Conservation (phyloP, 2,797 vertebrate species). For the Liparis tanakae region DNA sequence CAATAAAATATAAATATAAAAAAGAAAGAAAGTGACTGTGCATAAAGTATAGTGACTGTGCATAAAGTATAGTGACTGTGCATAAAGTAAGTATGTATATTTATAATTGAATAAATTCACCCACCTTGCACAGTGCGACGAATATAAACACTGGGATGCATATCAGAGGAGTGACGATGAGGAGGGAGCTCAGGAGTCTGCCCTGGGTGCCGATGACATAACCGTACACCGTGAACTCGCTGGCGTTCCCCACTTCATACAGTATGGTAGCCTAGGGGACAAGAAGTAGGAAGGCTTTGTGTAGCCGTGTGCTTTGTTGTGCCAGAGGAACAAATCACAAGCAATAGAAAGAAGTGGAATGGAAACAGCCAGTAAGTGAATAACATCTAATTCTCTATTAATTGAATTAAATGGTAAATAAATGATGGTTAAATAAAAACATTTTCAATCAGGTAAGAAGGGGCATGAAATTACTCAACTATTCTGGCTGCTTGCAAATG, state of each 20-base stretch:
- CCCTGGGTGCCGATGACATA: neutral
- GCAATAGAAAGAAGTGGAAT: neutral
- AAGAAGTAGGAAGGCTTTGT: conserved; percentile 4
- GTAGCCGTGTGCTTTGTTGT: neutral
- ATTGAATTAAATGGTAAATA: neutral
- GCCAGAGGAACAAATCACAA: neutral
- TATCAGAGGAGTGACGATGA: conserved; percentile 69
- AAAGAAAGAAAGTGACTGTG: no score
- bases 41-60: no score
- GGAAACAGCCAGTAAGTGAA: neutral
- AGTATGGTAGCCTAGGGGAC: conserved; percentile 64
- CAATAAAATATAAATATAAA: no score
- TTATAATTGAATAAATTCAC: conserved; percentile 20
- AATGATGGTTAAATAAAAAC: neutral
- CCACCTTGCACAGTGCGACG: conserved; percentile 64
- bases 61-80: no score
- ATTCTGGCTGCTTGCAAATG: neutral
- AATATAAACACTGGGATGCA: conserved; percentile 78
- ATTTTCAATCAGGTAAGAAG: neutral
- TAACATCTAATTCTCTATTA: neutral
- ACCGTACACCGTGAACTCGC: accelerated
- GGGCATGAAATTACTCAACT: neutral
- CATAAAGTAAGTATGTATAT: no score
- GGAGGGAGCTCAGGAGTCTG: conserved; percentile 28
- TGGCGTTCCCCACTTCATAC: conserved; percentile 25